These are phyloP conservation scores for Neogobius melanostomus DNA, from an alignment of 2,113 vertebrate species.

Conservation along the genomic window DNA sequence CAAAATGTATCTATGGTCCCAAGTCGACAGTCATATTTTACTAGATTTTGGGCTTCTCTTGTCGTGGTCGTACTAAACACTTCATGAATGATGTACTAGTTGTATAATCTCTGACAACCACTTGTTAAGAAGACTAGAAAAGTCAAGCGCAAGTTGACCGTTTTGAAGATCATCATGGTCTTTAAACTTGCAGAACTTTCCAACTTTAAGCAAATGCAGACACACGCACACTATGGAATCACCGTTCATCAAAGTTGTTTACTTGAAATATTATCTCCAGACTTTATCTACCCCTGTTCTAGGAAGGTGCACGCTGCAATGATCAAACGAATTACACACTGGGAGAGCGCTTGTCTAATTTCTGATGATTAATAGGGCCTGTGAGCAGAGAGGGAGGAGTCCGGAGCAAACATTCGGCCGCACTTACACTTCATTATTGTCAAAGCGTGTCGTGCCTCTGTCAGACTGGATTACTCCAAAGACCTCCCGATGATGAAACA, in stretches of 20 bases:
- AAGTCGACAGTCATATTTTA: too few species aligned
- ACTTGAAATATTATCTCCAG: background rate
- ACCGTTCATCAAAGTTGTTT: constrained; percentile 12
- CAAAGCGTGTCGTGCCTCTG: constrained; percentile 25
- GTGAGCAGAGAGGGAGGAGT: constrained; percentile 24
- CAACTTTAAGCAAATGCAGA: background rate
- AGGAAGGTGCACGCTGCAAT: background rate
- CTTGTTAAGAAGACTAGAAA: too few species aligned
- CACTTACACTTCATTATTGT: constrained; percentile 48
- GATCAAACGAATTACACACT: constrained; percentile 17
- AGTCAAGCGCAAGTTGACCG: too few species aligned
- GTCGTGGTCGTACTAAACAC: too few species aligned
- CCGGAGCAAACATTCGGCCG: constrained; percentile 30
- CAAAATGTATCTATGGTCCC: too few species aligned
- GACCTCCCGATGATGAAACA: constrained; percentile 23
- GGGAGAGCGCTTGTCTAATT: constrained; percentile 22
- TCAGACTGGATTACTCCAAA: constrained; percentile 20
- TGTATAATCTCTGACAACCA: too few species aligned
- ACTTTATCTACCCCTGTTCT: background rate
- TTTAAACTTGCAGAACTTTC: background rate
- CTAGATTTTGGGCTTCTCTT: too few species aligned
- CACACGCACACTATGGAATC: background rate
- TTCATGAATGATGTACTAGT: too few species aligned
- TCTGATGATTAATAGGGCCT: constrained; percentile 27
- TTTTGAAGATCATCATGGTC: background rate